These are phyloP conservation scores for Tuta absoluta DNA, from an alignment of 2,888 invertebrate genomes.

Conservation along the genomic window DNA sequence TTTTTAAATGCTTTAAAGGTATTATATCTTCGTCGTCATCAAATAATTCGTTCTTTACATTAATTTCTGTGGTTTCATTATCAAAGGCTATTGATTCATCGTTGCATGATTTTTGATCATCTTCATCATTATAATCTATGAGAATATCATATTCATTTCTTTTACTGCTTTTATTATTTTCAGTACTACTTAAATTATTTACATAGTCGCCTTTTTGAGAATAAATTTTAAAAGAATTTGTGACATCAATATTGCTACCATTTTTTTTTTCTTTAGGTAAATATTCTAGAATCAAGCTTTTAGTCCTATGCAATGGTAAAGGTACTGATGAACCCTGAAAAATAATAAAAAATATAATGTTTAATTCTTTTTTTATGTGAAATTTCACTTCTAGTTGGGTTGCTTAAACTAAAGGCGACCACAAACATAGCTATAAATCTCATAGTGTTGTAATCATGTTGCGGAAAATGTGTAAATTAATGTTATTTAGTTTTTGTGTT, in stretches of 20 bases:
- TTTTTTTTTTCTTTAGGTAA: not conserved
- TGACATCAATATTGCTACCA: not conserved
- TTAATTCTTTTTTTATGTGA: no score
- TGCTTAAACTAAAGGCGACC: no score
- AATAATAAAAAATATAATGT: no score
- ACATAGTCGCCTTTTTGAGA: not conserved
- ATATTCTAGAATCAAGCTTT: not conserved
- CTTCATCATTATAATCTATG: not conserved
- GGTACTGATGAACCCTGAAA: not conserved
- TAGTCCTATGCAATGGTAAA: not conserved
- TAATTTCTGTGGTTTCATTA: not conserved
- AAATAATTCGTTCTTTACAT: not conserved
- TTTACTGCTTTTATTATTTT: not conserved
- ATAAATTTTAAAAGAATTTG: not conserved
- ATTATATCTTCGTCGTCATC: not conserved
- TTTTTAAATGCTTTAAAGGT: conserved; percentile 1
- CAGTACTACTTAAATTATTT: not conserved
- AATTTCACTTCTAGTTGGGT: no score
- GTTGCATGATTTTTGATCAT: not conserved
- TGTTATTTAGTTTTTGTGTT: no score
- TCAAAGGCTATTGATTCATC: not conserved
- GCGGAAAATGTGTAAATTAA: no score
- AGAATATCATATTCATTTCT: not conserved
- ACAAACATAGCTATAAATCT: no score
- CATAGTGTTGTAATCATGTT: no score